These are phyloP conservation scores for Galerucella pusilla DNA, from an alignment of 2,888 invertebrate genomes.

Conservation along the genomic window DNA sequence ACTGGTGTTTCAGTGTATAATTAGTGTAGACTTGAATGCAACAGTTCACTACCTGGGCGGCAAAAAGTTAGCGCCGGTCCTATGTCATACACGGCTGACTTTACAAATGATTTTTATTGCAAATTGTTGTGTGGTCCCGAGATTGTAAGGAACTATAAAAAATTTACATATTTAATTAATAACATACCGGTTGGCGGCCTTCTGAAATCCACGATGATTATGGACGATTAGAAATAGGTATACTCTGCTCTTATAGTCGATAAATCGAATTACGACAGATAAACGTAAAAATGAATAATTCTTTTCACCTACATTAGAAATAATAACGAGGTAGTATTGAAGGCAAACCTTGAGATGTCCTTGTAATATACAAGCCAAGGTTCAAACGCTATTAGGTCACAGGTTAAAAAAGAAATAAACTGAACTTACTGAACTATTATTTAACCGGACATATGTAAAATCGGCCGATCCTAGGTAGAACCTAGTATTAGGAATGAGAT, in stretches of 20 bases:
- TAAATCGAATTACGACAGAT: background rate
- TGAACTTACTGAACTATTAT: too few relatives aligned
- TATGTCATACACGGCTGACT: background rate
- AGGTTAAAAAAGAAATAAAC: too few relatives aligned
- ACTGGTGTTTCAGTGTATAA: background rate
- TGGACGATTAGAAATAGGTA: slow-evolving; percentile 19
- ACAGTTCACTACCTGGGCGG: slow-evolving; percentile 1
- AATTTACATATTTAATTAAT: slow-evolving; percentile 36
- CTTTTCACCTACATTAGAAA: too few relatives aligned
- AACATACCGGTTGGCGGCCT: slow-evolving; percentile 31
- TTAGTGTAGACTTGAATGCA: background rate
- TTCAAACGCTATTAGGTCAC: too few relatives aligned
- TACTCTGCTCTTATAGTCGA: slow-evolving; percentile 1
- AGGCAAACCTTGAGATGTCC: too few relatives aligned
- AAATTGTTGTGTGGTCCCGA: slow-evolving; percentile 35
- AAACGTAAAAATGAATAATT: background rate
- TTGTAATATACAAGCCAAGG: too few relatives aligned
- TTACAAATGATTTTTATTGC: slow-evolving; percentile 37
- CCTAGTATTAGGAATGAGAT: too few relatives aligned
- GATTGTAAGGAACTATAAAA: slow-evolving; percentile 34
- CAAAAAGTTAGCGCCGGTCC: slow-evolving; percentile 15
- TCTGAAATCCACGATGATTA: slow-evolving; percentile 27
- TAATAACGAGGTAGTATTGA: too few relatives aligned
- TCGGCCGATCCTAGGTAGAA: too few relatives aligned
- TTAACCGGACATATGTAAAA: too few relatives aligned